Evolutionary conservation across 2,113 vertebrate species (phyloP).

Genomic region (Leuciscus idus): DNA sequence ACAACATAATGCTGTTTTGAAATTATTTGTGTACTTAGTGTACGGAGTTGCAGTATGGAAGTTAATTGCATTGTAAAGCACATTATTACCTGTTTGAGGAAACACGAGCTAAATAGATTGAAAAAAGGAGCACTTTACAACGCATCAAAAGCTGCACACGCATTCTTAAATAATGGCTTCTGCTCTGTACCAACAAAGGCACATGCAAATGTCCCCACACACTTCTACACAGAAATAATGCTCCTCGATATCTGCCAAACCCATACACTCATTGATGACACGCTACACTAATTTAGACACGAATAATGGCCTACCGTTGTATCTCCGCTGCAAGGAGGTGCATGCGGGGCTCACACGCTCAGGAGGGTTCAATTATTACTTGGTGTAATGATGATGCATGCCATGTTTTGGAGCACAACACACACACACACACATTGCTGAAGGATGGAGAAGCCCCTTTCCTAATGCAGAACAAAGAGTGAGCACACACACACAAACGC

Average conservation of each 20-base stretch:
- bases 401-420: constrained; percentile 13
- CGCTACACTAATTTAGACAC: constrained; percentile 28
- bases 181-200: background rate
- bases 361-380: constrained; percentile 40
- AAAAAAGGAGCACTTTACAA: background rate
- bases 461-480: background rate
- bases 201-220: background rate
- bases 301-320: background rate
- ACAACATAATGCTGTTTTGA: constrained; percentile 30
- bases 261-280: constrained; percentile 27
- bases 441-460: constrained; percentile 23
- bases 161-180: constrained; percentile 8
- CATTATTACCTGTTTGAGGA: constrained; percentile 30
- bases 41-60: background rate
- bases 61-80: constrained; percentile 19
- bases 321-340: background rate
- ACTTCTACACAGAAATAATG: constrained; percentile 24
- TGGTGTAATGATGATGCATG: constrained; percentile 44
- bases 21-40: constrained; percentile 28
- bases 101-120: constrained; percentile 4
- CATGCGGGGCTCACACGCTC: background rate
- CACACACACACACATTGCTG: constrained; percentile 17
- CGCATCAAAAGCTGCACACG: constrained; percentile 1
- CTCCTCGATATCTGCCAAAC: constrained; percentile 19
- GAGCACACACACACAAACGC: constrained; percentile 11